Base-by-base conservation (phyloP, 1,140 invertebrate genomes). In the Drosophila takahashii region DNA sequence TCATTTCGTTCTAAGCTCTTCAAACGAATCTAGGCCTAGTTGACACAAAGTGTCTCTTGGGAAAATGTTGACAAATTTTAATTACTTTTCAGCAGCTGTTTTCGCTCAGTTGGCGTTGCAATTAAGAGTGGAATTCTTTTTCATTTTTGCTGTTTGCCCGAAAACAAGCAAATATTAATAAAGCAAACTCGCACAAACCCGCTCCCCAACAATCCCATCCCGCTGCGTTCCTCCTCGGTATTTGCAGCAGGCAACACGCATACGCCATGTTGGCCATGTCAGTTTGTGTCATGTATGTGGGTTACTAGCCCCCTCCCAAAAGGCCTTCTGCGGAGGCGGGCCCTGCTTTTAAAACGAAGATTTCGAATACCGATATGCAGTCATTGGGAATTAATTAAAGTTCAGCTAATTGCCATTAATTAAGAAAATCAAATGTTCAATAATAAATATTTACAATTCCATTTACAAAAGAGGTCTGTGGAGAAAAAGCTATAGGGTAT, bases 51-150 rank as follows among this genome's bases (percentile, higher is more conserved):
- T 70, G 42, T 39, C 41, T 48, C 39, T 69, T 34, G 42, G 26
- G 34, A 79, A 86, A 64, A 83, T 87, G 83, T 83, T 87, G 83
- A 87, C 83, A 83, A 79, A 83, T 87, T 87, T 87, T 89, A 87
- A 89, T 87, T 87, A 89, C 79, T 83, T 87, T 87, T 77, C 62
- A 87, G 70, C 67, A 81, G 75, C 74, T 67, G 72, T 36, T 44
- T 48, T 60, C 65, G 50, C 45, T 57, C 71, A 80, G 76, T 86
- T 79, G 70, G 50, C 59, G 71, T 65, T 77, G 73, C 80, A 87
- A 87, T 87, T 86, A 87, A 72, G 66, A 77, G 79, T 72, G 83
- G 84, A 89, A 87, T 87, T 77, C 67, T 70, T 74, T 81, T 87
- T 77, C 79, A 87, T 87, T 87, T 79, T 83, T 77, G 78, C 80